Conservation (phyloP, 2,888 invertebrate species). For the Papilio protenor region DNA sequence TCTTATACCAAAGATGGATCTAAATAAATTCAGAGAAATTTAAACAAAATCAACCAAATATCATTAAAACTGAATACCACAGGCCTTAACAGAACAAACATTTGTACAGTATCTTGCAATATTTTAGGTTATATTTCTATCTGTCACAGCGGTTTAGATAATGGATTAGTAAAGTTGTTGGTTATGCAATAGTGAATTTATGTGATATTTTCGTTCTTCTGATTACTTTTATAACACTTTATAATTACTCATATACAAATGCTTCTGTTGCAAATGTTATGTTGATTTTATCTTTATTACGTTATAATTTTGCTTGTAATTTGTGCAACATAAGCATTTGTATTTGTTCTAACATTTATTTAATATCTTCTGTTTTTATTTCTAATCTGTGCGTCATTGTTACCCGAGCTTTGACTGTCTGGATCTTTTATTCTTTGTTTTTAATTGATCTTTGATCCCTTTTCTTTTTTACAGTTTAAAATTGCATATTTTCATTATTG, state of each 20-base stretch:
- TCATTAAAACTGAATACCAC: constrained; percentile 46
- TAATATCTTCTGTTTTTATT: not conserved
- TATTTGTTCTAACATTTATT: not conserved
- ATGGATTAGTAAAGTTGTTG: not conserved
- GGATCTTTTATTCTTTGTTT: constrained; percentile 28
- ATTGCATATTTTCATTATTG: constrained; percentile 57
- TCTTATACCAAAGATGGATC: constrained; percentile 85
- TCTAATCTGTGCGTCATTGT: constrained; percentile 57
- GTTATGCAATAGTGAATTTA: constrained; percentile 50
- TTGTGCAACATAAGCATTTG: constrained; percentile 25
- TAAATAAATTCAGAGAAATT: constrained; percentile 85
- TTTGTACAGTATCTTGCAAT: constrained; percentile 46
- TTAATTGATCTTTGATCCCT: constrained; percentile 11
- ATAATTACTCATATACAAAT: constrained; percentile 49
- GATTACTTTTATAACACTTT: constrained; percentile 42
- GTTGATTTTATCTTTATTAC: constrained; percentile 55
- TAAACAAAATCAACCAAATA: constrained; percentile 48
- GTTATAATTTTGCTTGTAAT: constrained; percentile 39
- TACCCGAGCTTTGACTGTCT: constrained; percentile 67
- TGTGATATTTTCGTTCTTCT: constrained; percentile 42
- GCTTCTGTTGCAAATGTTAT: constrained; percentile 68
- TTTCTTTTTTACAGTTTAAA: constrained; percentile 13
- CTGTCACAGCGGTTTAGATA: constrained; percentile 26
- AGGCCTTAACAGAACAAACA: constrained; percentile 43
- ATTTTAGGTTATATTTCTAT: constrained; percentile 37